Base-by-base conservation (phyloP, 2,888 invertebrate genomes). In the Hypercompe scribonia region DNA sequence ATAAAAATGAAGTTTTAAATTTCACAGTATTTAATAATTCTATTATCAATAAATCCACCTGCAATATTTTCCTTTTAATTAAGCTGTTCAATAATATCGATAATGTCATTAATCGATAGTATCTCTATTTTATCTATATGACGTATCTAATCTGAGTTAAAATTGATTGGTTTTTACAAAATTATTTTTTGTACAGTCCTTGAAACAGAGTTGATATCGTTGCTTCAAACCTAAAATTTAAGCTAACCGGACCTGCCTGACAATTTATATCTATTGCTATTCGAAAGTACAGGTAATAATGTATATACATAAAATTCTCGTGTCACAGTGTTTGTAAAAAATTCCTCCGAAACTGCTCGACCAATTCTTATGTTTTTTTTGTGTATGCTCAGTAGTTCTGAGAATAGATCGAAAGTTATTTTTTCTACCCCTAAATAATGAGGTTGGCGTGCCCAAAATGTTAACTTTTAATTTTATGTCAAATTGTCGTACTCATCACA, bases 71-170 rank as follows among this genome's bases (percentile, higher is more conserved):
- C 65, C 54, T 76, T 84, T 80, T 72, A 79, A 78, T 77, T 72
- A 78, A 82, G 73, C 73, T 68, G 71, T 74, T 75, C 39, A 74
- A 65, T 76, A 39, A 75, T 64, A 72, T 71, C 73, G 86, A 84
- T 86, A 85, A 83, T 79, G 81, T 84, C 81, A 81, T 81, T 76
- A 83, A 87, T 89, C 85, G 89, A 88, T 88, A 80, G 81, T 87
- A 89, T 90, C 88, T 77, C 71, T 81, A 82, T 80, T 72, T 83
- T 88, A 87, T 88, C 87, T 87, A 31, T 61, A 31, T 61, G 89
- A 87, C 88, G 79, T 89, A 84, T 86, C 85, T 83, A 87, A 92
- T 92, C 92, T 84, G 79, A 87, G 87, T 81, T 81, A 87, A 87
- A 86, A 91, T 90, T 88, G 86, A 90, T 90, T 86, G 83, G 78